Evolutionary conservation across 1,140 invertebrate genomes (phyloP), one percentile per base, ranked within the genome.

Genomic region (Eulimnadia texana): DNA sequence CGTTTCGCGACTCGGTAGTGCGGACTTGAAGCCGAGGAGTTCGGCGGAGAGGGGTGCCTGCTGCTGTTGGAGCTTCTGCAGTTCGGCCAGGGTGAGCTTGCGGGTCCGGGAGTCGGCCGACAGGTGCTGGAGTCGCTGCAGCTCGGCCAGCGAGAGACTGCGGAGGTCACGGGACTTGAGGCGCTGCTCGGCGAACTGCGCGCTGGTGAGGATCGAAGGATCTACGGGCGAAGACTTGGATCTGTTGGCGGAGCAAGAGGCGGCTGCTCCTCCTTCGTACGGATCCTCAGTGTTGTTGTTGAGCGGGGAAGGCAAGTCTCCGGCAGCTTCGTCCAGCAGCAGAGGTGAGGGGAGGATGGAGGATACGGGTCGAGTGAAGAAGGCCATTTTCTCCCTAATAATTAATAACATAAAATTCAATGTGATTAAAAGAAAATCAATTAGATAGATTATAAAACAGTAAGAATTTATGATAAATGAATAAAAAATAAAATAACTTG

Each of bases 351-450:
- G 23, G n/a, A 63, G 33, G 6, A 42, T 6, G 6, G 57, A 59
- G 9, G 50, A 58, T 24, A 29, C 27, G 0, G 62, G 49, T 62
- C 84, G 79, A 1, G 90, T 93, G 71, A 95, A 93, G 74, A 95
- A 95, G 13, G 90, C 88, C 83, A 95, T 95, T 74, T 93, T 94
- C 74, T 93, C 90, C 78, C 90, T 93, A 75, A 23, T 78, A 77
- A 67, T 49, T 62, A 49, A 58, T 58, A 19, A 63, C 22, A 62
- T 24, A 22, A 33, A 28, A 55, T 16, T n/a, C 53, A 64, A 52
- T 2, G 27, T 29, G 29, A n/a, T 0, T 2, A 27, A 64, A 23
- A 64, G 69, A 55, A 63, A 63, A 66, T 64, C 63, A 64, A 68
- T 51, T 24, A 49, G 1, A 29, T 27, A 58, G 25, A 27, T n/a